phyloP scores from a whole-genome alignment of 2,888 invertebrate species.

The Portevinia maculata region DNA sequence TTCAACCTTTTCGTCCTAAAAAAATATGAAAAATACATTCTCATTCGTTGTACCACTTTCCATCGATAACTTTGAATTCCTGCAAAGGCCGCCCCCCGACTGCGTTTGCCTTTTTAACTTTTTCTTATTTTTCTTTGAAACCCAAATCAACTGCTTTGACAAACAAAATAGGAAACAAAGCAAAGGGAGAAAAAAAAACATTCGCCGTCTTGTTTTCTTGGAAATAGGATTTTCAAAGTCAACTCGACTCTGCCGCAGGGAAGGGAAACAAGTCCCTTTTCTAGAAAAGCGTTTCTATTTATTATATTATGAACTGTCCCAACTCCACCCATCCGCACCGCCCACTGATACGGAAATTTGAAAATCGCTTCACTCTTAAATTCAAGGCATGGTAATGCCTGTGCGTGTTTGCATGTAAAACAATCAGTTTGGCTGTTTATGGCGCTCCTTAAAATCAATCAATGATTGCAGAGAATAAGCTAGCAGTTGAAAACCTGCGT shows the following conservation, averaged over 20 bases:
- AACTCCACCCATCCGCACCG: not conserved
- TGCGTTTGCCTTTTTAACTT: conserved; percentile 48
- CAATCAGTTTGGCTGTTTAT: conserved; percentile 74
- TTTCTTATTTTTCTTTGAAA: conserved; percentile 56
- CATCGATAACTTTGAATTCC: conserved; percentile 61
- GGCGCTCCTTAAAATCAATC: conserved; percentile 44
- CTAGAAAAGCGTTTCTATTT: conserved; percentile 32
- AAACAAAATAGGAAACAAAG: conserved; percentile 64
- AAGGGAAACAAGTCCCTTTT: conserved; percentile 59
- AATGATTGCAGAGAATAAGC: conserved; percentile 27
- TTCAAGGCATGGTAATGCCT: conserved; percentile 43
- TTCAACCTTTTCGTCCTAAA: conserved; percentile 21
- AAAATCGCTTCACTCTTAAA: conserved; percentile 65
- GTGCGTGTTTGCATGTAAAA: conserved; percentile 72
- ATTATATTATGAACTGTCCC: conserved; percentile 40
- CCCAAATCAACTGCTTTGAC: conserved; percentile 66
- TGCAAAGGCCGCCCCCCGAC: conserved; percentile 27
- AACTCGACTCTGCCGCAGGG: conserved; percentile 48
- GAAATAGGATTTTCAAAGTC: conserved; percentile 45
- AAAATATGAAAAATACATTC: conserved; percentile 44
- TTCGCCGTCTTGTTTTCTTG: conserved; percentile 30
- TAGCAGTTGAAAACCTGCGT: conserved; percentile 3
- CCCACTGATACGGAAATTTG: conserved; percentile 64
- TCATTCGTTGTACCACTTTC: not conserved
- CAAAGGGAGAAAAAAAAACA: conserved; percentile 17